Base-by-base conservation (phyloP, 2,888 invertebrate species). In the Nymphalis urticae region DNA sequence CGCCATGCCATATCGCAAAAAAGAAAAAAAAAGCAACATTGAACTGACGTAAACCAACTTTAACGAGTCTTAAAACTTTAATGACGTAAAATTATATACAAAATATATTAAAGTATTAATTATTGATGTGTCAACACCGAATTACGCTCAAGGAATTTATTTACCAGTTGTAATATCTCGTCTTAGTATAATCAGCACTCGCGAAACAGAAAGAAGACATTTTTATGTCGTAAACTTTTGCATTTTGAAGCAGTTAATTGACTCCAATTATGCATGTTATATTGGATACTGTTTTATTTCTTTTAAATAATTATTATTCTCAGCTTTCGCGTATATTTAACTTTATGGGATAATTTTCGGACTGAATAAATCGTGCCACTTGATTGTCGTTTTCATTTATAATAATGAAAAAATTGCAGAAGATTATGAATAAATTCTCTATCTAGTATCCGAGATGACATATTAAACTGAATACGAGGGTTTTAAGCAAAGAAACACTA, bases 141-240 rank as follows among this genome's bases (percentile, higher is more conserved):
- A 24, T 63, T 51, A 63, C 63, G 58, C 59, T 3, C n/a, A 13
- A 2, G 19, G 2, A 56, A 62, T 54, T 61, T 54, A 53, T 54
- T 36, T n/a, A 27, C 63, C 8, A 16, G 53, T 8, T 50, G n/a
- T 50, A 61, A 48, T n/a, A 24, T 24, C 19, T 51, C 32, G 7
- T 63, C 73, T 75, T 79, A 77, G 78, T 77, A 76, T 78, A 76
- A 79, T 80, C 79, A 79, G 77, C 77, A 78, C 77, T 76, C 74
- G 54, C 62, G 48, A 19, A 53, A 66, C 36, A 65, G 69, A 72
- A 72, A 70, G 76, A 76, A 75, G 77, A 72, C 69, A 66, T 61
- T 60, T 61, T 62, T 69, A 72, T 71, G 68, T 73, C 73, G 71
- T 75, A 73, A 65, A 47, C 67, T 66, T 79, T 77, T 75, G 75